Evolutionary conservation across 2,113 vertebrate genomes (phyloP), one percentile per base, ranked within the genome.

Genomic region (Chroicocephalus ridibundus): DNA sequence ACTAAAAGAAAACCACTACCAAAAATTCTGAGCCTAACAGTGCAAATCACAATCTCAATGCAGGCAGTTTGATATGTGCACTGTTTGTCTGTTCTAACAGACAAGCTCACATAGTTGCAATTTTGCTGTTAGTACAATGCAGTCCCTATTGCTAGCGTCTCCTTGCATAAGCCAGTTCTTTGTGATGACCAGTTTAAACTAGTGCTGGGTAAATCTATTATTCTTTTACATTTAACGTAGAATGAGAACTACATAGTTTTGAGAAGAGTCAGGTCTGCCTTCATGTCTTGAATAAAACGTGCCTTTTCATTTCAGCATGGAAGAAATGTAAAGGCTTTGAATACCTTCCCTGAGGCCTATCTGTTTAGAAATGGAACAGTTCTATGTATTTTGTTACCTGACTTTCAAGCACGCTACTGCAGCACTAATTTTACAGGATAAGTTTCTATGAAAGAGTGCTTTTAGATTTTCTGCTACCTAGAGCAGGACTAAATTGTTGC

Each of bases 141-240:
- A 74, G 42, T 29, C 42, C 68, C 79, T 90, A 83, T 61, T 58
- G 47, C 88, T 72, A 77, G 27, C 2, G 24, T 20, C 62, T 83
- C 71, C 85, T 44, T 49, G 40, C 71, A 88, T 9, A 74, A 95
- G 15, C 51, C 90, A 74, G 49, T 51, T 74, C 64, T 91, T 90
- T 94, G 92, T 90, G 55, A 72, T 26, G 46, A 83, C 79, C 60
- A 92, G 94, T 70, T 86, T 83, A 36, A 94, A 82, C 78, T 20
- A 94, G 93, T 5, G 13, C 58, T 51, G 29, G 83, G 46, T 62
- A 96, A 74, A 93, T 65, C 38, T 82, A 40, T 72, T 66, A 49
- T 38, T 95, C 54, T 72, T 77, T 47, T 34, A 86, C 8, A 15
- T 71, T 64, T 90, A 74, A 86, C 2, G 1, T 14, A 90, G 46